Conservation (phyloP, 1,140 invertebrate species). For the Scaptomyza pallida region DNA sequence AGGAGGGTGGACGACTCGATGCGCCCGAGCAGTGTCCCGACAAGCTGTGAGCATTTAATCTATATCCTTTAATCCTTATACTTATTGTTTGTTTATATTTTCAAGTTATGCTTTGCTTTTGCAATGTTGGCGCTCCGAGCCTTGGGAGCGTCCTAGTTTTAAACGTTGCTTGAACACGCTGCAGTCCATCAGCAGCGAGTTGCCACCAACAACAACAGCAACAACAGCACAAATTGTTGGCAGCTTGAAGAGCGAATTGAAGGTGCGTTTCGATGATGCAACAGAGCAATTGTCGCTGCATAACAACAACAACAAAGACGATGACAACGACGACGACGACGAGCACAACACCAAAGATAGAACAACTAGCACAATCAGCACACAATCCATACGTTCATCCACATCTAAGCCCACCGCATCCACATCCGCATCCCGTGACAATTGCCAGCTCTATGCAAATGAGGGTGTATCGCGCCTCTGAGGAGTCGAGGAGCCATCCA, state of each 20-base stretch:
- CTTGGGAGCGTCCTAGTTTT: slow-evolving; percentile 91
- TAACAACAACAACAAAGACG: slow-evolving; percentile 8
- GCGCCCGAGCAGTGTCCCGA: slow-evolving; percentile 92
- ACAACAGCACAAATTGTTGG: neutral
- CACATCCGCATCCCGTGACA: slow-evolving; percentile 2
- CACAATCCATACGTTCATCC: neutral
- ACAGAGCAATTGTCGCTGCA: slow-evolving; percentile 28
- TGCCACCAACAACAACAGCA: slow-evolving; percentile 25
- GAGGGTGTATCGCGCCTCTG: slow-evolving; percentile 73
- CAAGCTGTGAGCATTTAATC: slow-evolving; percentile 87
- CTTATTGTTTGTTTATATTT: neutral
- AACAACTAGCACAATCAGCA: neutral
- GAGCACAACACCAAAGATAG: neutral
- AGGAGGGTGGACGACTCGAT: slow-evolving; percentile 91
- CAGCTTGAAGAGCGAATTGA: slow-evolving; percentile 25
- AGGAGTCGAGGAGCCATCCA: neutral
- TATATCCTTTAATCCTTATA: too few relatives aligned
- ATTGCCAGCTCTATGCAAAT: slow-evolving; percentile 63
- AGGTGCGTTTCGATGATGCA: slow-evolving; percentile 54
- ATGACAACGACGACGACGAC: slow-evolving; percentile 5
- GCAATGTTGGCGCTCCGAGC: slow-evolving; percentile 91
- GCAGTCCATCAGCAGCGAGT: slow-evolving; percentile 58
- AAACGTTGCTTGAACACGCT: slow-evolving; percentile 89
- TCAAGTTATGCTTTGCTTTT: slow-evolving; percentile 90
- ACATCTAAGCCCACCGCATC: neutral